phyloP scores from a whole-genome alignment of 2,888 invertebrate species.

The Chelonus formosanus region DNA sequence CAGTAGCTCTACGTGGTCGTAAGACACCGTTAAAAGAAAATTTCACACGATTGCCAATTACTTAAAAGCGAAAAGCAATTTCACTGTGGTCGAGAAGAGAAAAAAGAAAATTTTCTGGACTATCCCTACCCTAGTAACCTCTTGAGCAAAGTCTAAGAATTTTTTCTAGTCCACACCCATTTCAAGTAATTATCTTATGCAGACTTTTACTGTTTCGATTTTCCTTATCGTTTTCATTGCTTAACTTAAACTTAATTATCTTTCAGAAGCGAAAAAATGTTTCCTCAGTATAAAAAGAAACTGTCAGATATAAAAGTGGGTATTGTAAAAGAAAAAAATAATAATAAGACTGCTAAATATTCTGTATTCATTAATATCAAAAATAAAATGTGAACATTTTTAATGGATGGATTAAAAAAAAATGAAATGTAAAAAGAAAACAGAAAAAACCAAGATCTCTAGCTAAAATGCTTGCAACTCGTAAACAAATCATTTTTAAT shows the following conservation, averaged over 20 bases:
- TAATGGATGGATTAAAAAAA: too few relatives aligned
- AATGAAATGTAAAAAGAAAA: too few relatives aligned
- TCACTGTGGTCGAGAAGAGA: constrained; percentile 23
- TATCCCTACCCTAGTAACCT: constrained; percentile 6
- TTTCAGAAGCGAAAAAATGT: too few relatives aligned
- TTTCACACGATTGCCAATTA: constrained; percentile 46
- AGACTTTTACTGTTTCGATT: constrained; percentile 11
- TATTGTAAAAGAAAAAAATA: too few relatives aligned
- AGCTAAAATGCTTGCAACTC: too few relatives aligned
- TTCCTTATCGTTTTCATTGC: not conserved
- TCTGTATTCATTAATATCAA: too few relatives aligned
- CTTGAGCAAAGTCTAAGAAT: constrained; percentile 12
- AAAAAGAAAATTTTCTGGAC: constrained; percentile 22
- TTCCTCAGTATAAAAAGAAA: too few relatives aligned
- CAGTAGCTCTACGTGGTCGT: constrained; percentile 4
- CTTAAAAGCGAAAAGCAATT: constrained; percentile 44
- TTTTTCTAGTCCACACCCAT: constrained; percentile 21
- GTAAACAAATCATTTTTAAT: too few relatives aligned
- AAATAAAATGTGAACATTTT: too few relatives aligned
- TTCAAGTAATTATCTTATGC: constrained; percentile 18
- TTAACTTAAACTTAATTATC: not conserved
- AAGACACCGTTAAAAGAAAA: constrained; percentile 42
- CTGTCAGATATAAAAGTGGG: too few relatives aligned
- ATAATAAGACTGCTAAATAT: too few relatives aligned
- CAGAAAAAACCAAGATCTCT: too few relatives aligned